phyloP scores from a whole-genome alignment of 2,113 vertebrate species.

The Lophura nycthemera region DNA sequence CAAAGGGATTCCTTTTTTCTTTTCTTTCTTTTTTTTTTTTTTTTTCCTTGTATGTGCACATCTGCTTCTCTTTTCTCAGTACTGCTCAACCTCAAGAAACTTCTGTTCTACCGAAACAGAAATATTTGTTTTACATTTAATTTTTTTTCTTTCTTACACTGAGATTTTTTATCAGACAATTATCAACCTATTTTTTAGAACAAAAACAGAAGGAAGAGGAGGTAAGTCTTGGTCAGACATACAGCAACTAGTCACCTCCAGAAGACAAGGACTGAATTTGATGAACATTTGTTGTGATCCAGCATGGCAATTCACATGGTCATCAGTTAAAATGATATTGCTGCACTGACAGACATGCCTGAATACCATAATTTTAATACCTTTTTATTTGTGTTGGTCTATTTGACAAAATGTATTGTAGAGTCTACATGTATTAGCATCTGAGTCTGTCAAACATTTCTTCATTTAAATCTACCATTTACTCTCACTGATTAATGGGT shows the following conservation, averaged over 20 bases:
- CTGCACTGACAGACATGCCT: neutral
- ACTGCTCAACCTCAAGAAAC: neutral
- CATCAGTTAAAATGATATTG: neutral
- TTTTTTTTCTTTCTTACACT: neutral
- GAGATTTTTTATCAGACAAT: neutral
- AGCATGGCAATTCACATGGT: neutral
- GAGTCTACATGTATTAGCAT: neutral
- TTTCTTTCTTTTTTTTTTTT: neutral
- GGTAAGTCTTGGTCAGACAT: neutral
- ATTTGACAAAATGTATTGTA: neutral
- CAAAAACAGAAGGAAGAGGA: neutral
- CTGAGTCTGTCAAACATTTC: neutral
- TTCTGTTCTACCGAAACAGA: neutral
- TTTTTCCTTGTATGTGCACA: no score
- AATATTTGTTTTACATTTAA: neutral
- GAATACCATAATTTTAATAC: neutral
- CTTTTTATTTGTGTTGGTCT: neutral
- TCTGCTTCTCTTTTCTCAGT: fast-evolving
- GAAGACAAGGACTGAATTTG: neutral
- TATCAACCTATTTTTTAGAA: neutral
- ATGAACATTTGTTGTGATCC: neutral
- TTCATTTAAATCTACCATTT: neutral
- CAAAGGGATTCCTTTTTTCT: neutral
- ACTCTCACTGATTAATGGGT: neutral
- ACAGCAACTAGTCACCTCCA: neutral